Evolutionary conservation across 2,888 invertebrate genomes (phyloP).

Genomic region (Pandemis heparana): DNA sequence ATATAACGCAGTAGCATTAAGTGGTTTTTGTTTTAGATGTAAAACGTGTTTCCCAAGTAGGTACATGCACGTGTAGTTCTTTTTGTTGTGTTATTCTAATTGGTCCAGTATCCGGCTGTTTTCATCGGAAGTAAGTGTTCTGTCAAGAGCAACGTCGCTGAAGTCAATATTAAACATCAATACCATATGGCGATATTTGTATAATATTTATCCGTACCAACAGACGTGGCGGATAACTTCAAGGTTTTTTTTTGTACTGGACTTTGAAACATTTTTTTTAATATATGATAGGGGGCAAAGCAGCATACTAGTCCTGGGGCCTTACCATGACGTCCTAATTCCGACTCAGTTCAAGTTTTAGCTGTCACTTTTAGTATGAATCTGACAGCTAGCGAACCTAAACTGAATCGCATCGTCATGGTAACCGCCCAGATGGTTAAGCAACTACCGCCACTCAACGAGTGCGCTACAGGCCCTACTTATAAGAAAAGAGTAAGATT

Average conservation of each 20-base stretch:
- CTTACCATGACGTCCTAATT: no score
- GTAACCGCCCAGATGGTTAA: no score
- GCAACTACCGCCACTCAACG: no score
- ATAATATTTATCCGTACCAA: neutral
- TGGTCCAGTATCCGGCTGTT: neutral
- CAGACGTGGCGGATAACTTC: neutral
- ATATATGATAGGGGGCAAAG: no score
- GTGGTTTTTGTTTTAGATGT: constrained; percentile 5
- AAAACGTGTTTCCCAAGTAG: neutral
- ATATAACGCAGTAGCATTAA: constrained; percentile 2
- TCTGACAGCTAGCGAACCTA: no score
- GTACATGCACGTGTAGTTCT: neutral
- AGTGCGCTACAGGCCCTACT: no score
- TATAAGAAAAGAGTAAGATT: no score
- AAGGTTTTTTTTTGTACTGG: neutral
- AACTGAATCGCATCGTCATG: no score
- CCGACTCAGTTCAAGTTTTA: no score
- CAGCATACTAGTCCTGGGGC: no score
- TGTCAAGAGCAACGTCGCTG: neutral
- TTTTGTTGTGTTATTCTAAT: neutral
- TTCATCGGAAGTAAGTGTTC: neutral
- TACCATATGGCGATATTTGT: constrained; percentile 5
- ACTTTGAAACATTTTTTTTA: no score
- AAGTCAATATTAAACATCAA: constrained; percentile 7
- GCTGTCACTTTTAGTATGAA: no score